Base-by-base conservation (phyloP, 2,113 vertebrate species). In the Numida meleagris region DNA sequence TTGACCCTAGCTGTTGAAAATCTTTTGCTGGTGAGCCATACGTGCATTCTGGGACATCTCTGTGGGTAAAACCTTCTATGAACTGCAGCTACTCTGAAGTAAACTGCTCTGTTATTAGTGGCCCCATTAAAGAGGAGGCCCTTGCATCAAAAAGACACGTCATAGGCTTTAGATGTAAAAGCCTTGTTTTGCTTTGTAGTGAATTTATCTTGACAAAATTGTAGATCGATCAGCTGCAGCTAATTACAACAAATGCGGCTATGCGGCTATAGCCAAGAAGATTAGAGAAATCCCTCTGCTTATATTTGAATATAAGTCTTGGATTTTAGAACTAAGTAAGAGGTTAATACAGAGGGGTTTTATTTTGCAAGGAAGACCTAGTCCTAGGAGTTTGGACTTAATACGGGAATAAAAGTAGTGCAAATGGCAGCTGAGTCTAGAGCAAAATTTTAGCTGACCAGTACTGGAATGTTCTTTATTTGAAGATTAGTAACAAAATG, bases 1-100 rank as follows among this genome's bases (percentile, higher is more conserved):
- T 50, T 50, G 48, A 50, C 24, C 48, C 12, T 25, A 25, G 48
- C 12, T 50, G 33, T 24, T 40, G 1, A 15, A 71, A 57, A 34
- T 31, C 65, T 77, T 42, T 20, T 51, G n/a, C n/a, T n/a, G n/a
- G n/a, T n/a, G 50, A 83, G 66, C 29, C 24, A 4, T 8, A 6
- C 2, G 0, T 19, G 33, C 23, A 38, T 21, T 42, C 1, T 0
- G 0, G 40, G 66, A 29, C 31, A 31, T 53, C 9, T 6, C 36
- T 14, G 0, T 3, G 29, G n/a, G 42, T 57, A 33, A 58, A 82
- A 51, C 59, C 46, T 27, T 27, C 31, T 38, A 25, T 53, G 62
- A 65, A 6, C 51, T 42, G 46, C 57, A 42, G 71, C 59, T 31
- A 3, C n/a, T 36, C 45, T 57, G 33, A 76, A 67, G 25, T 36